Percentiles rank a stretch among this genome's conserved stretches.
Evolutionary conservation across 2,113 vertebrate genomes (phyloP).

Genomic region (Anguilla japonica): DNA sequence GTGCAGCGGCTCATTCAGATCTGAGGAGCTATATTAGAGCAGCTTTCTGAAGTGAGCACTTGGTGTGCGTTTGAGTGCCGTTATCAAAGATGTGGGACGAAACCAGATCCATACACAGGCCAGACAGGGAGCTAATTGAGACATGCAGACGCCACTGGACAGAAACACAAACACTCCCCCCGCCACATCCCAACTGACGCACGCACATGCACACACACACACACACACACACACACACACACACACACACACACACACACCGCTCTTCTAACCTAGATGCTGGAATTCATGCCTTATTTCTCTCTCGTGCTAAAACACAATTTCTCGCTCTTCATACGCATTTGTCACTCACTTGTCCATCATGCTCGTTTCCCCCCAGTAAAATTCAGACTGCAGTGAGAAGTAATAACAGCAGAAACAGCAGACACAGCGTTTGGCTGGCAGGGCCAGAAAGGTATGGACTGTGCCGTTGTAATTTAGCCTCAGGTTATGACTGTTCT

Average conservation of each 20-base stretch:
- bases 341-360: background rate
- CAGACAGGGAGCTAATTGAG: conserved; percentile 26
- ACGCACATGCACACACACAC: background rate
- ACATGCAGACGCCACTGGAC: conserved; percentile 11
- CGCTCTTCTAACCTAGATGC: background rate
- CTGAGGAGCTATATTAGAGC: background rate
- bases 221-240: background rate
- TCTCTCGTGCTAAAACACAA: too few species aligned
- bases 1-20: background rate
- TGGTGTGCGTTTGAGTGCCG: conserved; percentile 6
- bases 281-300: background rate
- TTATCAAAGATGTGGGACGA: background rate
- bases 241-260: conserved; percentile 3
- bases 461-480: too few species aligned
- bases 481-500: background rate
- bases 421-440: too few species aligned
- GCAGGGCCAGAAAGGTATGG: too few species aligned
- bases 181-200: background rate
- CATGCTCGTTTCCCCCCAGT: background rate
- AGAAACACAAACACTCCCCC: background rate
- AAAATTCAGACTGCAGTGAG: too few species aligned
- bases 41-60: background rate
- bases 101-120: background rate
- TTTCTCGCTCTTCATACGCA: background rate
- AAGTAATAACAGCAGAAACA: too few species aligned